Conservation (phyloP, 2,888 invertebrate species). For the Caenorhabditis macrosperma region DNA sequence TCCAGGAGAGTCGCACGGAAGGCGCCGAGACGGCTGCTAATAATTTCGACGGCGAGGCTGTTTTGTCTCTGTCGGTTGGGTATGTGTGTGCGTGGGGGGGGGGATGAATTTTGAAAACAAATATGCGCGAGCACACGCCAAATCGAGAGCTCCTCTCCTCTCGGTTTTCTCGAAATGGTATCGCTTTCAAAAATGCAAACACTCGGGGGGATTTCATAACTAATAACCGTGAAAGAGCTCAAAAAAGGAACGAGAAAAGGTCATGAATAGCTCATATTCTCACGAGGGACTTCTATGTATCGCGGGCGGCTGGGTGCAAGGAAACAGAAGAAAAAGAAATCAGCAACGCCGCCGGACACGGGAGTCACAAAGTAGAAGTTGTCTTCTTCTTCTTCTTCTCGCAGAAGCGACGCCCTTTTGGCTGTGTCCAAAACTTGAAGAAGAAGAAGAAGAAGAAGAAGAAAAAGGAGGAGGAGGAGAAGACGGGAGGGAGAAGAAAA, state of each 20-base stretch:
- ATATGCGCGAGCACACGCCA: slow-evolving; percentile 3
- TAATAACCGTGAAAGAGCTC: background rate
- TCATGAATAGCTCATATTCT: slow-evolving; percentile 29
- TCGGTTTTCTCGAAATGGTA: slow-evolving; percentile 5
- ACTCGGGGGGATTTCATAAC: slow-evolving; percentile 14
- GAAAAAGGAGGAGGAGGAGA: slow-evolving; percentile 19
- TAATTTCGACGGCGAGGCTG: slow-evolving; percentile 24
- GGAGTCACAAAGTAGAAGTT: slow-evolving; percentile 5
- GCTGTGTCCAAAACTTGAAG: slow-evolving; percentile 37
- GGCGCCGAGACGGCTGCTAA: background rate
- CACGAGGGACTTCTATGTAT: slow-evolving; percentile 49
- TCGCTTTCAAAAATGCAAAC: slow-evolving; percentile 39
- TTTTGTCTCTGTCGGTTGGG: too few species aligned
- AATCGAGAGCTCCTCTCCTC: background rate
- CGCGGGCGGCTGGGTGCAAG: too few species aligned
- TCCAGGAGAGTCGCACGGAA: background rate
- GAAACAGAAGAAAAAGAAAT: slow-evolving; percentile 9
- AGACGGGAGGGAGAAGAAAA: slow-evolving; percentile 11
- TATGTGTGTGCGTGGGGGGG: slow-evolving; percentile 9
- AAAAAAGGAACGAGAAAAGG: slow-evolving; percentile 13
- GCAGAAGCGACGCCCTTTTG: slow-evolving; percentile 39
- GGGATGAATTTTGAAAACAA: slow-evolving; percentile 48
- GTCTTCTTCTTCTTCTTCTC: too few species aligned
- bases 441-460: slow-evolving; percentile 8
- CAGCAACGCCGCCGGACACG: slow-evolving; percentile 2